phyloP scores from a whole-genome alignment of 2,113 vertebrate genomes.

The Urocolius indicus region DNA sequence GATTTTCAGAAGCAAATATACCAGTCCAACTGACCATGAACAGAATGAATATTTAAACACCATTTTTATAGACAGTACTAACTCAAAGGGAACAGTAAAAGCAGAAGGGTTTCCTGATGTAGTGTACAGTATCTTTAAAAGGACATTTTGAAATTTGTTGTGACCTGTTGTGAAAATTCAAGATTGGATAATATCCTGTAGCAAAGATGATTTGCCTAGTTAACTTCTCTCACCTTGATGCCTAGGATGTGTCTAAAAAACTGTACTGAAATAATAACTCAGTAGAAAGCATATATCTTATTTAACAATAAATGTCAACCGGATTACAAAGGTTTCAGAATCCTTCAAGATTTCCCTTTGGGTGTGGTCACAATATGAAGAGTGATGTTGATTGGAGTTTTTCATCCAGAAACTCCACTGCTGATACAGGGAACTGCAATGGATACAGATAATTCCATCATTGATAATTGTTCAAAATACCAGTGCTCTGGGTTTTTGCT shows the following conservation, averaged over 20 bases:
- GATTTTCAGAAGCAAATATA: background rate
- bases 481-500: background rate
- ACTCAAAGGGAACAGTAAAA: background rate
- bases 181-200: background rate
- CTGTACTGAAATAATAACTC: background rate
- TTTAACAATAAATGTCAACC: slow-evolving; percentile 5
- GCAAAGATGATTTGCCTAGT: background rate
- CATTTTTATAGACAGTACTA: background rate
- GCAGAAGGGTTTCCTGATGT: background rate
- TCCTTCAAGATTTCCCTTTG: background rate
- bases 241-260: background rate
- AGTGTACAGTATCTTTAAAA: background rate
- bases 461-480: background rate
- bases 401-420: background rate
- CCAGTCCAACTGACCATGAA: background rate
- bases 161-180: background rate
- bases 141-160: background rate
- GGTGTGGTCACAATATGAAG: background rate
- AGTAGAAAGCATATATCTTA: background rate
- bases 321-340: slow-evolving; percentile 1
- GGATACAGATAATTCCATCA: background rate
- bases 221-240: background rate
- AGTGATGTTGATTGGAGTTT: background rate
- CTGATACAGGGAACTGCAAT: background rate
- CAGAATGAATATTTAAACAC: background rate